Base-by-base conservation (phyloP, 2,113 vertebrate species). In the Barnardius zonarius region DNA sequence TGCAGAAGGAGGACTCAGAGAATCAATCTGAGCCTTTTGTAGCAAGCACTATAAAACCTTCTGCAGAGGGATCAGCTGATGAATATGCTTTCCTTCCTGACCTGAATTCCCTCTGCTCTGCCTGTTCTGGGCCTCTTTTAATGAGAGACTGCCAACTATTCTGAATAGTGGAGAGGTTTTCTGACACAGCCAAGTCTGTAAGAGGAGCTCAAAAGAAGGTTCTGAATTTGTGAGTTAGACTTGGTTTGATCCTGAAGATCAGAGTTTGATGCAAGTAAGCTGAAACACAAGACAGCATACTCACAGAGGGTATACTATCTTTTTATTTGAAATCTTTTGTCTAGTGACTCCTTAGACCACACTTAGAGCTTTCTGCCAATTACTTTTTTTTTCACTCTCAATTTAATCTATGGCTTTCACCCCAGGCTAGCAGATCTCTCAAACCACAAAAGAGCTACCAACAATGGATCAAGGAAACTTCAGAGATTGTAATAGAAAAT, bases 91-190 rank as follows among this genome's bases (percentile, higher is more conserved):
- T 57, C 49, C 76, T 76, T 77, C 93, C 70, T 92, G 92, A 95
- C 75, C 79, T 77, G 37, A 82, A 93, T 88, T 92, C 48, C 63
- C 46, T 69, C 66, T 51, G 11, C 70, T 87, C 11, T 63, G 63
- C 72, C 59, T 51, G 28, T 80, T 59, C 82, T 74, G 82, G 82
- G 90, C 85, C 92, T 63, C 94, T 95, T 94, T 70, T 73, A 57
- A 73, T 22, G 41, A 83, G 13, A 87, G 43, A 7, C 74, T 93
- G 91, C 91, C 94, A 93, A 81, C 31, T 93, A 15, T 73, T 73
- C 49, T 74, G 54, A 93, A 88, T 63, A 91, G 72, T 33, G 11
- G 41, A 73, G 67, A 90, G 23, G 31, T 83, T 91, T 94, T 70
- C 84, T 69, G 59, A 46, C 31, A 46, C 28, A 70, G 91, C 64